These are phyloP conservation scores for Enoplosus armatus DNA, from an alignment of 2,797 vertebrate genomes.

Conservation along the genomic window DNA sequence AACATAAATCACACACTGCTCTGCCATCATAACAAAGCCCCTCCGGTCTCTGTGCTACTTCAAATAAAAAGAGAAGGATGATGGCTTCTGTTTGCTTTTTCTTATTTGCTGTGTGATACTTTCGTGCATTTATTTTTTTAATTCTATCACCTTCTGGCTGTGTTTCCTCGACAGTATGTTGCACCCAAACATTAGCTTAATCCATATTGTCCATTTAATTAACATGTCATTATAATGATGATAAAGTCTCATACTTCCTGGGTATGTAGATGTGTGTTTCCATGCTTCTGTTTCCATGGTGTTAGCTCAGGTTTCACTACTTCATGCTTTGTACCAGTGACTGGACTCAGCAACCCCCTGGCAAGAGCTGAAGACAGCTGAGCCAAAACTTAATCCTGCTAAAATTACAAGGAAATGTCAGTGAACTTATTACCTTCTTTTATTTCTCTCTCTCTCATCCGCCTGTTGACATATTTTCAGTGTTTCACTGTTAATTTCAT, in stretches of 20 bases:
- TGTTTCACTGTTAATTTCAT: slow-evolving; percentile 29
- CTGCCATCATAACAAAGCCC: slow-evolving; percentile 20
- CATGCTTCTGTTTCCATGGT: slow-evolving; percentile 7
- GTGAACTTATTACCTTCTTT: slow-evolving; percentile 26
- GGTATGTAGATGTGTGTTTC: not conserved
- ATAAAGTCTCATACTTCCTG: not conserved
- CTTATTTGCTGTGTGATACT: not conserved
- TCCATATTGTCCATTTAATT: not conserved
- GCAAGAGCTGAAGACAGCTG: slow-evolving; percentile 12
- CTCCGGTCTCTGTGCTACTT: slow-evolving; percentile 4
- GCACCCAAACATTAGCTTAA: not conserved
- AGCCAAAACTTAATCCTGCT: slow-evolving; percentile 43
- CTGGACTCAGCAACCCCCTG: slow-evolving; percentile 27
- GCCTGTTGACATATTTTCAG: slow-evolving; percentile 40
- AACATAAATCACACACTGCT: slow-evolving; percentile 46
- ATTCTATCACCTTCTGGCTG: not conserved
- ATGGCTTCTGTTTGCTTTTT: not conserved
- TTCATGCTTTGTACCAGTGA: too few relatives aligned
- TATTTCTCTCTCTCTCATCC: not conserved
- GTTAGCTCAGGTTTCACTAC: slow-evolving; percentile 29
- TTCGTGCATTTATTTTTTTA: not conserved
- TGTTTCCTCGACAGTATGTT: not conserved
- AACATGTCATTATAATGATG: not conserved
- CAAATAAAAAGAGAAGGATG: slow-evolving; percentile 21
- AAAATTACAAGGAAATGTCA: slow-evolving; percentile 59